These are phyloP conservation scores for Drosophila ezoana DNA, from an alignment of 2,888 invertebrate genomes.

Conservation along the genomic window DNA sequence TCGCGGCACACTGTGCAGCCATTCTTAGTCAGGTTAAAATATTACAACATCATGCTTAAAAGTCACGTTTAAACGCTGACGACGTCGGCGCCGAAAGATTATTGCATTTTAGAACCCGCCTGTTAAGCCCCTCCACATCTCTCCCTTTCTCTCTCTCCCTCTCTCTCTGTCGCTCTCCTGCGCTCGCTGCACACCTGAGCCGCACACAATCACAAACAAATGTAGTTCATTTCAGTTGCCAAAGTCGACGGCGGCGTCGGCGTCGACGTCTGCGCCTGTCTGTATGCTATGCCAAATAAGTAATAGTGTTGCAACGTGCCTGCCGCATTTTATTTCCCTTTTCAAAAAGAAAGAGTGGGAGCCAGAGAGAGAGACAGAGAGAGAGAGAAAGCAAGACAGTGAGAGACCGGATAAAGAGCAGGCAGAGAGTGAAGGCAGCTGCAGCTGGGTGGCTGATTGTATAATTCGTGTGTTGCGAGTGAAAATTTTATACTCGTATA, in stretches of 20 bases:
- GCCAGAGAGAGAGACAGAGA: neutral
- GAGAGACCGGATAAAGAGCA: neutral
- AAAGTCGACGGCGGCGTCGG: conserved; percentile 28
- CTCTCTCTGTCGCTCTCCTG: conserved; percentile 14
- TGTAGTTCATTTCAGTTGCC: conserved; percentile 70
- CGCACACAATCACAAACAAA: conserved; percentile 64
- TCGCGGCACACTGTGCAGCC: conserved; percentile 13
- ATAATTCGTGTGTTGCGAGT: conserved; percentile 74
- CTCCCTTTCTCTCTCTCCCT: no score
- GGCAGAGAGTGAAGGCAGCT: conserved; percentile 3
- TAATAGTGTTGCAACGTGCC: conserved; percentile 83
- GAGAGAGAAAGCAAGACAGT: conserved; percentile 21
- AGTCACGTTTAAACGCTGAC: conserved; percentile 81
- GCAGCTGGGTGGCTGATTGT: conserved; percentile 53
- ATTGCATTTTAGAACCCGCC: conserved; percentile 73
- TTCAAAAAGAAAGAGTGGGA: conserved; percentile 34
- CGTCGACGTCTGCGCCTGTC: conserved; percentile 62
- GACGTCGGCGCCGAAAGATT: conserved; percentile 79
- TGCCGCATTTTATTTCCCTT: conserved; percentile 81
- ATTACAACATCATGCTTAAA: conserved; percentile 82
- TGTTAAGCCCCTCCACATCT: conserved; percentile 15
- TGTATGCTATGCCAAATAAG: conserved; percentile 70
- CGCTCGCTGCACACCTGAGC: conserved; percentile 48
- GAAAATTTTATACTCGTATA: conserved; percentile 71
- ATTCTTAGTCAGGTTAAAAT: conserved; percentile 80